Base-by-base conservation (phyloP, 2,888 invertebrate genomes). In the Dicranocentrus wangi region DNA sequence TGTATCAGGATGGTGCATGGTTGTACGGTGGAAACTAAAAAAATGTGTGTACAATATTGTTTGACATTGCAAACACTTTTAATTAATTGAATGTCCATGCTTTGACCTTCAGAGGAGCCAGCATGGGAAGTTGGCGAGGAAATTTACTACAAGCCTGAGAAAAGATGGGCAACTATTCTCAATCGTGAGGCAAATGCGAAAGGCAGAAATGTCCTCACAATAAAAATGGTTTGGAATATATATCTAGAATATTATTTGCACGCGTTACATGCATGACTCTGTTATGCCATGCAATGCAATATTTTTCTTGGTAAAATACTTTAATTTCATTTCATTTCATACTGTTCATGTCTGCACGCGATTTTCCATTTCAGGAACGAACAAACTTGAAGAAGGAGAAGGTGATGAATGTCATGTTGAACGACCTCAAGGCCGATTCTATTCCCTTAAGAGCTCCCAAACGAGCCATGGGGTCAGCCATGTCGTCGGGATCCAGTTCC, bases 211-310 rank as follows among this genome's bases (percentile, higher is more conserved):
- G 28, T 72, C 25, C 72, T 73, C 27, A 23, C 65, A 28, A 71
- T 83, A 21, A 83, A 83, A 63, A 51, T 81, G 69, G 83, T 83
- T n/a, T n/a, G n/a, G n/a, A n/a, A n/a, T n/a, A n/a, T n/a, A n/a
- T n/a, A n/a, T 76, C 42, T 69, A 42, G n/a, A n/a, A n/a, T 27
- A 43, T n/a, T n/a, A n/a, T n/a, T n/a, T n/a, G n/a, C n/a, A n/a
- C n/a, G n/a, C n/a, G n/a, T n/a, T 51, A 19, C 19, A 68, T 39
- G 10, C 28, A 27, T 7, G 13, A 58, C 58, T 58, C 58, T 15
- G 2, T 8, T 8, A 43, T 43, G 10, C 53, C 2, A 19, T 2
- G n/a, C n/a, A n/a, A n/a, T n/a, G n/a, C 47, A 15, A 47, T n/a
- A 47, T 47, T 47, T 5, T 47, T 32, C 25, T 17, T 17, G 2